A percentile compares a stretch with the other conserved stretches of the same genome.
Conservation (phyloP, 2,888 invertebrate species). For the Ferrisia virgata region DNA sequence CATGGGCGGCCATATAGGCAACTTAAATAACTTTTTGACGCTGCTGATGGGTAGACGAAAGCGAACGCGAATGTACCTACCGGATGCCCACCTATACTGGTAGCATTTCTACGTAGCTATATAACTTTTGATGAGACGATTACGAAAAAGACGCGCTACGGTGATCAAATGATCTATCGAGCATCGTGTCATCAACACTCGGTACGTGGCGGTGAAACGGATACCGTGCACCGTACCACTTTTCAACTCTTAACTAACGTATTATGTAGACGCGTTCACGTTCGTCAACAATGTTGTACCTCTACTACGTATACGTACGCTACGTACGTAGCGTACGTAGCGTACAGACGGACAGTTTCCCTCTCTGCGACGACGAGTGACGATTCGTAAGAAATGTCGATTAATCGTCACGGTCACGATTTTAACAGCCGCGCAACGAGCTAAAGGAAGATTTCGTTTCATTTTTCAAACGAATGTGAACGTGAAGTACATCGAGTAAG, state of each 20-base stretch:
- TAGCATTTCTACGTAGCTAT: no score
- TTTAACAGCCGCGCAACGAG: neutral
- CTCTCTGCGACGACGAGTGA: constrained; percentile 53
- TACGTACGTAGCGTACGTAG: no score
- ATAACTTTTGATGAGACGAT: no score
- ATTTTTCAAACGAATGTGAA: neutral
- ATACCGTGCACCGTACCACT: neutral
- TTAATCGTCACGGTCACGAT: constrained; percentile 46
- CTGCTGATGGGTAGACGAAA: no score
- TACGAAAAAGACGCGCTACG: neutral
- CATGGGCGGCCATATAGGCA: neutral
- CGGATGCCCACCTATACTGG: no score
- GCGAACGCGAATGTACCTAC: no score
- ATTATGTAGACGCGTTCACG: neutral
- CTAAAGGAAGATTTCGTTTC: neutral
- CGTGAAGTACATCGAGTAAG: no score
- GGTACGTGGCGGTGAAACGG: neutral
- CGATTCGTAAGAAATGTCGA: constrained; percentile 45
- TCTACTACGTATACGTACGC: neutral
- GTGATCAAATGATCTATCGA: neutral
- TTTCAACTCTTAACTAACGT: neutral
- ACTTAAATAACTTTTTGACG: neutral
- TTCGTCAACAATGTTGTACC: no score
- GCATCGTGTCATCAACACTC: neutral
- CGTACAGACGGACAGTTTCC: neutral